Base-by-base conservation (phyloP, 2,888 invertebrate species). In the Acanthosepion pharaonis region DNA sequence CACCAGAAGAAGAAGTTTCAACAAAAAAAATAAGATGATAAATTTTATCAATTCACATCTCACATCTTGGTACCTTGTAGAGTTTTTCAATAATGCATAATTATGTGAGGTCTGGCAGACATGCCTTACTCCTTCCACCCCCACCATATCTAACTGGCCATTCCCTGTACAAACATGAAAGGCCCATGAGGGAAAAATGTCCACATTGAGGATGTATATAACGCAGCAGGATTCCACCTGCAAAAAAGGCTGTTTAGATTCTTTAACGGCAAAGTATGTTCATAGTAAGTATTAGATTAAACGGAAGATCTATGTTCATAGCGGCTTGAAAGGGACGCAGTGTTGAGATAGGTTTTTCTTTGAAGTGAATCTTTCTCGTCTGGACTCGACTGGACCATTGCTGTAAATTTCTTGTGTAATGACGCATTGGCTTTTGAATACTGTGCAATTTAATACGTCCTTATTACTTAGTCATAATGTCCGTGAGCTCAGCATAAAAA, bases 161-260 rank as follows among this genome's bases (percentile, higher is more conserved):
- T 78, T 78, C n/a, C 11, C 78, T 78, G 78, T 78, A 78, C 78
- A 78, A 78, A 78, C 78, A 78, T 78, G 78, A 78, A 78, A 78
- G 78, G 78, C 78, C 78, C 78, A n/a, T 33, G 11, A 78, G 78
- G 78, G 78, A 78, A 78, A 78, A 78, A 78, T 33, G 78, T 78
- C 78, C 78, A 78, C 78, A n/a, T 78, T 78, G n/a, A 78, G n/a
- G 78, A 78, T 78, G 78, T 78, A 78, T 78, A 78, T 78, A 78
- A 78, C 78, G 78, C 78, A 78, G 78, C n/a, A n/a, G 78, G 78
- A n/a, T n/a, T 78, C 78, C n/a, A 78, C 78, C n/a, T n/a, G 33
- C 78, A 78, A 78, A 78, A 78, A 78, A 78, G 33, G n/a, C 78
- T 33, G 78, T 11, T 42, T 15, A 78, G 78, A n/a, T 78, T 78